Conservation (phyloP, 2,888 invertebrate genomes). For the Rugalucina vietnamica region DNA sequence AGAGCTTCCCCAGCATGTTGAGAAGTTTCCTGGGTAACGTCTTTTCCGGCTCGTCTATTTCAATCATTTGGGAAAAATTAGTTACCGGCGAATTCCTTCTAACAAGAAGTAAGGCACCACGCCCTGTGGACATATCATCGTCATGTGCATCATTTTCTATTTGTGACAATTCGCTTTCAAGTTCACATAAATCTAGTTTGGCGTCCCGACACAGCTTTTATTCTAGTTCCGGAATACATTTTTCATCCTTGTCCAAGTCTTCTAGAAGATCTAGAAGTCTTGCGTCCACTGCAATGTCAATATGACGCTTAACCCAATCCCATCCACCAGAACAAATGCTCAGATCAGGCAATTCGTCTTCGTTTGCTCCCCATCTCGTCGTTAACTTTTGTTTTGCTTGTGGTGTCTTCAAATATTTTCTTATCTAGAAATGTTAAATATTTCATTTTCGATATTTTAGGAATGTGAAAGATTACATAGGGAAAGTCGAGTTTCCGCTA, state of each 20-base stretch:
- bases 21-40: slow-evolving; percentile 26
- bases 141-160: slow-evolving; percentile 31
- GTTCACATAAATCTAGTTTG: slow-evolving; percentile 62
- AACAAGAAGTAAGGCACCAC: background rate
- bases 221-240: slow-evolving; percentile 51
- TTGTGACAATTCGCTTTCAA: slow-evolving; percentile 66
- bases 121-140: background rate
- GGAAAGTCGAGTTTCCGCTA: too few species aligned
- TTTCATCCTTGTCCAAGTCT: slow-evolving; percentile 63
- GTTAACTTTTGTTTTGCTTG: slow-evolving; percentile 56
- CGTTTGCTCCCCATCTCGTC: slow-evolving; percentile 50
- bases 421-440: slow-evolving; percentile 50
- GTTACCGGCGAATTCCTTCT: background rate
- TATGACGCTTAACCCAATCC: slow-evolving; percentile 55
- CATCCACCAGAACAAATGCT: slow-evolving; percentile 47
- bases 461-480: too few species aligned
- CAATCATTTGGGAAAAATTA: background rate
- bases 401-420: slow-evolving; percentile 49
- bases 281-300: slow-evolving; percentile 54
- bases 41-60: background rate
- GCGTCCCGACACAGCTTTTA: slow-evolving; percentile 60
- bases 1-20: slow-evolving; percentile 15
- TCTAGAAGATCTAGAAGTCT: slow-evolving; percentile 60
- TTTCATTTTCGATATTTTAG: too few species aligned
- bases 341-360: slow-evolving; percentile 58